Evolutionary conservation across 2,888 invertebrate species (phyloP), one percentile per base, ranked within the genome.

Genomic region (Agrochola circellaris): DNA sequence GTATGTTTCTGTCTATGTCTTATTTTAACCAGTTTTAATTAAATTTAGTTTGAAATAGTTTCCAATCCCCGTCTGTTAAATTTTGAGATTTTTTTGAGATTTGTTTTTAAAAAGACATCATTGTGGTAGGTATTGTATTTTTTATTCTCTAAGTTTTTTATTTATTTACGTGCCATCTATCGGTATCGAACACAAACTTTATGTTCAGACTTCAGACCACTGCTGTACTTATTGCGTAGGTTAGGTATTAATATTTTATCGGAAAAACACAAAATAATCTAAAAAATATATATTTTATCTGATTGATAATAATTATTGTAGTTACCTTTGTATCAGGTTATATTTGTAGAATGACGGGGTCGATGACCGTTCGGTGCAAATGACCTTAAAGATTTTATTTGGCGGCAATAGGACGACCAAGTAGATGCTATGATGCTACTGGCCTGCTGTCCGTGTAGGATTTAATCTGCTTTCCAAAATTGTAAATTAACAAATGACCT

Each of bases 141-240:
- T 38, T 38, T 38, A 38, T 54, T 51, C 45, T 15, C 45, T 3
- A 45, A 5, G 4, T 45, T 15, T 48, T 51, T 20, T 51, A 23
- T 42, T 42, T 42, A 58, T 64, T 17, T 23, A 30, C 9, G 45
- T 61, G 70, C 70, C 54, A 54, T 79, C 70, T 79, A 54, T 26
- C 9, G 45, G 15, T 34, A 61, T 45, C 17, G 1, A 54, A 26
- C 15, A n/a, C 20, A 9, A 61, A 77, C 17, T 68, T 30, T 23
- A 54, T 17, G 9, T n/a, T n/a, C 8, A 51, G 45, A 17, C 17
- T 0, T 1, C 48, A 17, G 23, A 17, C 1, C 8, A 45, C n/a
- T 30, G 34, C 2, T 17, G 7, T 73, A 54, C 17, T 11, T 51
- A 30, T 69, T 73, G 34, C 56, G 20, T 42, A 58, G 30, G 42